phyloP scores from a whole-genome alignment of 2,888 invertebrate species.

The Caenorhabditis afra region DNA sequence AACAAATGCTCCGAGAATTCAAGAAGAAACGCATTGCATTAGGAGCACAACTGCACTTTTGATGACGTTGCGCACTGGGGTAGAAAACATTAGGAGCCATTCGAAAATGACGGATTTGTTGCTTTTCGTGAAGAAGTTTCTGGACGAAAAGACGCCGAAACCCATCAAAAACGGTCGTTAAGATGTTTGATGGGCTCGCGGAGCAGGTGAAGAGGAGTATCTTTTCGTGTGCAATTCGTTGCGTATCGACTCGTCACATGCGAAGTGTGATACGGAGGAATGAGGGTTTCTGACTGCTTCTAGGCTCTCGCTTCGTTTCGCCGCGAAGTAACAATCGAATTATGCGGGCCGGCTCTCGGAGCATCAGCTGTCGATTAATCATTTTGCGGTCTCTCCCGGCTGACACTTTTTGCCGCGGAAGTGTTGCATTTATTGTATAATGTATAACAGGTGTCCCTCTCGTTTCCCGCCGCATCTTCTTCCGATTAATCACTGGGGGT shows the following conservation, averaged over 20 bases:
- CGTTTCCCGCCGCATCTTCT: neutral
- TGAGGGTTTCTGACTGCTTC: too few species aligned
- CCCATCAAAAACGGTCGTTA: constrained; percentile 25
- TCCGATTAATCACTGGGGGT: constrained; percentile 39
- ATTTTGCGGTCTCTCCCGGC: constrained; percentile 39
- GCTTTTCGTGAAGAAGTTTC: neutral
- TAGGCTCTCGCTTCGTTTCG: too few species aligned
- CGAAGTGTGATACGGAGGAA: too few species aligned
- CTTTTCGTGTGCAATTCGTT: constrained; percentile 4
- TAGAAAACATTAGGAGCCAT: constrained; percentile 45
- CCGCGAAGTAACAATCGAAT: constrained; percentile 42
- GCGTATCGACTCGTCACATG: too few species aligned
- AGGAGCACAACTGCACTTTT: constrained; percentile 29
- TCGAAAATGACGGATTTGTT: constrained; percentile 49
- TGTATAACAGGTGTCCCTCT: constrained; percentile 39
- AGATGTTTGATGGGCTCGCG: neutral
- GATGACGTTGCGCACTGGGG: constrained; percentile 48
- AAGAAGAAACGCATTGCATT: neutral
- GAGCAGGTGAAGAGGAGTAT: constrained; percentile 17
- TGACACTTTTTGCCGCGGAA: constrained; percentile 22
- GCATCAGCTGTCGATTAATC: constrained; percentile 54
- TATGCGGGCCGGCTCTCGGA: constrained; percentile 12
- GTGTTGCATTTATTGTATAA: constrained; percentile 31
- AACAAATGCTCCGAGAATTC: constrained; percentile 13
- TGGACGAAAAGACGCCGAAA: neutral